These are phyloP conservation scores for Coleophora flavipennella DNA, from an alignment of 2,888 invertebrate genomes.

Conservation along the genomic window DNA sequence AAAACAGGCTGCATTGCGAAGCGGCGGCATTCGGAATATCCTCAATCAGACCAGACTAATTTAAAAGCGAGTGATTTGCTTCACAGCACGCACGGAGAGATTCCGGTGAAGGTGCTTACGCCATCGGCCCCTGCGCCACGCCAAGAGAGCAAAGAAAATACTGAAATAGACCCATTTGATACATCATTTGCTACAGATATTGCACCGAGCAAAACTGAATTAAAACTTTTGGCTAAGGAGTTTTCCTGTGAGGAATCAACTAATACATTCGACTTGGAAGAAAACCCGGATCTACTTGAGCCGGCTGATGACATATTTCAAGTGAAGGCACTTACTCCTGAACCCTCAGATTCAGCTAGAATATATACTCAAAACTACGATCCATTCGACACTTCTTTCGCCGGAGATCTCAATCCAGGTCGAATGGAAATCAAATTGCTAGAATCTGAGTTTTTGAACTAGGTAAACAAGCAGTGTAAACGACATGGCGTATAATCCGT, in stretches of 20 bases:
- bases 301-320: slow-evolving; percentile 72
- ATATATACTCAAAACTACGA: slow-evolving; percentile 69
- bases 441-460: slow-evolving; percentile 79
- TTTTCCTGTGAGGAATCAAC: slow-evolving; percentile 70
- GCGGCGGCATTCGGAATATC: slow-evolving; percentile 68
- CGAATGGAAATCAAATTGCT: slow-evolving; percentile 83
- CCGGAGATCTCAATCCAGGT: slow-evolving; percentile 80
- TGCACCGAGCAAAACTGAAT: slow-evolving; percentile 83
- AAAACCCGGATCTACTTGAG: slow-evolving; percentile 59
- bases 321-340: slow-evolving; percentile 82
- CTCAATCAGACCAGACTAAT: slow-evolving; percentile 31
- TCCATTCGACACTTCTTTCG: slow-evolving; percentile 90
- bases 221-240: slow-evolving; percentile 83
- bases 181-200: slow-evolving; percentile 87
- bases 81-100: slow-evolving; percentile 38
- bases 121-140: slow-evolving; percentile 48
- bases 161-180: slow-evolving; percentile 85
- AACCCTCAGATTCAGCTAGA: slow-evolving; percentile 46
- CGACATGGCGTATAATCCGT: slow-evolving; percentile 84
- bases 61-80: slow-evolving; percentile 48
- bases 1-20: slow-evolving; percentile 50
- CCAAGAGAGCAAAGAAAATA: slow-evolving; percentile 27
- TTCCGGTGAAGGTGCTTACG: slow-evolving; percentile 78
- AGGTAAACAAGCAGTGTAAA: slow-evolving; percentile 5
- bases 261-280: slow-evolving; percentile 26